These are phyloP conservation scores for Limosa lapponica DNA, from an alignment of 2,797 vertebrate species.

Conservation along the genomic window DNA sequence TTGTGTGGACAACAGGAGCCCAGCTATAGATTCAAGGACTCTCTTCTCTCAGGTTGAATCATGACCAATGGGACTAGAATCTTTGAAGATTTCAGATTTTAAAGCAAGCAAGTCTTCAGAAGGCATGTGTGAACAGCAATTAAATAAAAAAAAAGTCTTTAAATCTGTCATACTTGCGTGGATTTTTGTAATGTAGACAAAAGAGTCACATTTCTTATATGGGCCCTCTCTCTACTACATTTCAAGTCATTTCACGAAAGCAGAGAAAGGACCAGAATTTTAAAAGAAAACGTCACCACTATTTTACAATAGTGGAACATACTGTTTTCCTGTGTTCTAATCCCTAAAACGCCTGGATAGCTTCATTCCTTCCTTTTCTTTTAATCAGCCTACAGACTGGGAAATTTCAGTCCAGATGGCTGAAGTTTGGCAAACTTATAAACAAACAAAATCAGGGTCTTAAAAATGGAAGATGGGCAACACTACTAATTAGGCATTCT, in stretches of 20 bases:
- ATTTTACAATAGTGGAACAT: not conserved
- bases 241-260: not conserved
- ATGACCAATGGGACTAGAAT: not conserved
- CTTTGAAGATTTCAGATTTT: not conserved
- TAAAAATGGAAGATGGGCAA: constrained; percentile 44
- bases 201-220: not conserved
- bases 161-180: not conserved
- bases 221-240: not conserved
- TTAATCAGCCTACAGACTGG: not conserved
- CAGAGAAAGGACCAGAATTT: not conserved
- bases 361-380: not conserved
- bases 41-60: not conserved
- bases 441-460: constrained; percentile 15
- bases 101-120: not conserved
- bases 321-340: not conserved
- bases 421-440: constrained; percentile 51
- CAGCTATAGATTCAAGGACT: not conserved
- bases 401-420: constrained; percentile 46
- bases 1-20: not conserved
- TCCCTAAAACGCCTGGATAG: not conserved
- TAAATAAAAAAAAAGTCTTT: not conserved
- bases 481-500: constrained; percentile 12
- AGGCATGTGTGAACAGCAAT: not conserved
- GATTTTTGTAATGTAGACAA: not conserved
- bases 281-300: accelerated